phyloP scores from a whole-genome alignment of 2,888 invertebrate species.

The Phorcus lineatus region DNA sequence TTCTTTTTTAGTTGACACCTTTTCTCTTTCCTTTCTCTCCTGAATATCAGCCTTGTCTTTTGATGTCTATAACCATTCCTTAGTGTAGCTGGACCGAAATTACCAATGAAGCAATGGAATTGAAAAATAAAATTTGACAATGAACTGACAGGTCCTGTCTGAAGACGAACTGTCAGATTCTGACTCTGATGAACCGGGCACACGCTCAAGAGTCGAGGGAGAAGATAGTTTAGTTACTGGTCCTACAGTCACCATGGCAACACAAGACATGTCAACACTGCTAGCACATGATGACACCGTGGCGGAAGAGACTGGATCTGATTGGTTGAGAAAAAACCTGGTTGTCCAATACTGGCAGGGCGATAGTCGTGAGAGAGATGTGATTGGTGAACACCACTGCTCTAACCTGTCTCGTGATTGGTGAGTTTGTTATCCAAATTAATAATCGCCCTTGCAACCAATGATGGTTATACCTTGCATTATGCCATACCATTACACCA shows the following conservation, averaged over 20 bases:
- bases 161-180: slow-evolving; percentile 12
- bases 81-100: background rate
- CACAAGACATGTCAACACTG: background rate
- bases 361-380: slow-evolving; percentile 40
- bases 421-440: slow-evolving; percentile 29
- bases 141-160: background rate
- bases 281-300: slow-evolving; percentile 39
- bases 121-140: background rate
- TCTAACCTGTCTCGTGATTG: slow-evolving; percentile 48
- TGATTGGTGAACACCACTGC: slow-evolving; percentile 31
- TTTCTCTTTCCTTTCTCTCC: too few relatives aligned
- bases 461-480: background rate
- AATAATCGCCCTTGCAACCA: too few relatives aligned
- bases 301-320: slow-evolving; percentile 41
- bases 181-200: slow-evolving; percentile 15
- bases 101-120: background rate
- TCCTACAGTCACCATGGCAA: background rate
- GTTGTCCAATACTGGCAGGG: slow-evolving; percentile 70
- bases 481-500: background rate
- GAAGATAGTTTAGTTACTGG: slow-evolving; percentile 10
- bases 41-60: too few relatives aligned
- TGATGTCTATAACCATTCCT: background rate
- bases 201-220: background rate
- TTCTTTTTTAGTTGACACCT: too few relatives aligned
- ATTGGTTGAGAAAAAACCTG: slow-evolving; percentile 62